These are phyloP conservation scores for Wasmannia auropunctata DNA, from an alignment of 1,140 invertebrate genomes.

Conservation along the genomic window DNA sequence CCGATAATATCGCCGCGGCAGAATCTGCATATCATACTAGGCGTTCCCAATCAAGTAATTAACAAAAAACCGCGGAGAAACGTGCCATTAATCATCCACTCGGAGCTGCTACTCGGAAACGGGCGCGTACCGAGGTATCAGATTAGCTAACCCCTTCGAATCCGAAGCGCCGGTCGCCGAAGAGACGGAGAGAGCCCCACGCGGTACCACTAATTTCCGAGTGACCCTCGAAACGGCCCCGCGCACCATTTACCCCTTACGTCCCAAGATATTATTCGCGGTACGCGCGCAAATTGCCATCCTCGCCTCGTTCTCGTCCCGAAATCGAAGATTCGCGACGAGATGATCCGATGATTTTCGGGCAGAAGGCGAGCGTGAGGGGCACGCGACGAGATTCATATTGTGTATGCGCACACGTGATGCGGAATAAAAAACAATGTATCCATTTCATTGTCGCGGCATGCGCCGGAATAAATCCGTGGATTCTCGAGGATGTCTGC, in stretches of 20 bases:
- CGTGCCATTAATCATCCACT: slow-evolving; percentile 81
- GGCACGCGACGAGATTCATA: slow-evolving; percentile 38
- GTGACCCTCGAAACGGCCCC: slow-evolving; percentile 60
- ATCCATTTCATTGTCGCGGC: slow-evolving; percentile 68
- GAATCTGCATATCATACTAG: slow-evolving; percentile 83
- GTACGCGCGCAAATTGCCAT: slow-evolving; percentile 40
- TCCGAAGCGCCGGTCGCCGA: slow-evolving; percentile 54
- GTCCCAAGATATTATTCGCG: slow-evolving; percentile 34
- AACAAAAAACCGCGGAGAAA: slow-evolving; percentile 80
- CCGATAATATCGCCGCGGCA: slow-evolving; percentile 68
- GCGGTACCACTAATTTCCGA: slow-evolving; percentile 75
- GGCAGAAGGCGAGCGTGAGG: background rate
- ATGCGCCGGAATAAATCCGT: slow-evolving; percentile 79
- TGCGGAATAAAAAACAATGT: slow-evolving; percentile 72
- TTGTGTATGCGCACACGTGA: slow-evolving; percentile 70
- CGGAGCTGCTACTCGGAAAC: slow-evolving; percentile 74
- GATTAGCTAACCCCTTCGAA: slow-evolving; percentile 81
- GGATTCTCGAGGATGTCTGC: slow-evolving; percentile 79
- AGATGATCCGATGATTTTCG: background rate
- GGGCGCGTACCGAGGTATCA: slow-evolving; percentile 76
- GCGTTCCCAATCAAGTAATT: slow-evolving; percentile 83
- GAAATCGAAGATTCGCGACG: slow-evolving; percentile 2
- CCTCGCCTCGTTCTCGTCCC: background rate
- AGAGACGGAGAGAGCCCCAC: slow-evolving; percentile 64
- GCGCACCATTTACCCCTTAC: slow-evolving; percentile 32